These are phyloP conservation scores for Synanthedon andrenaeformis DNA, from an alignment of 2,888 invertebrate genomes.

Conservation along the genomic window DNA sequence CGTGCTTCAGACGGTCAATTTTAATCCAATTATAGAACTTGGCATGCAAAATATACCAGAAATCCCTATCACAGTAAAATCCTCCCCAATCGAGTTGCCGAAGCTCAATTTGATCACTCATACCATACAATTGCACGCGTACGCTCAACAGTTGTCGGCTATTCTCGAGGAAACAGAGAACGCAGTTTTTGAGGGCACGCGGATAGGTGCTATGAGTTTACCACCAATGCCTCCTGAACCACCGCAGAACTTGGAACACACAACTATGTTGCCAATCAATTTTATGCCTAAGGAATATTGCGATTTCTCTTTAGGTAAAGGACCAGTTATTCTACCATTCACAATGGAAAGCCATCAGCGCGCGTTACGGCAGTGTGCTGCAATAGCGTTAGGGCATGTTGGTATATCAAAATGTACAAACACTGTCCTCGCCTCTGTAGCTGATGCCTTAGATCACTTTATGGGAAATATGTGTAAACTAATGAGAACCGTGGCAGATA, in stretches of 20 bases:
- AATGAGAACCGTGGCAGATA: slow-evolving; percentile 48
- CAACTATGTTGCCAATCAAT: slow-evolving; percentile 42
- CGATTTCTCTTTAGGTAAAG: slow-evolving; percentile 56
- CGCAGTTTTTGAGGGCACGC: slow-evolving; percentile 39
- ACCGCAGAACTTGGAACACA: slow-evolving; percentile 37
- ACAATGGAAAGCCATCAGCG: slow-evolving; percentile 59
- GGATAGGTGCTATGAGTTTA: slow-evolving; percentile 39
- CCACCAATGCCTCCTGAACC: slow-evolving; percentile 47
- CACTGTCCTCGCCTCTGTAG: slow-evolving; percentile 43
- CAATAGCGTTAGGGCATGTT: slow-evolving; percentile 54
- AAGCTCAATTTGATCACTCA: slow-evolving; percentile 56
- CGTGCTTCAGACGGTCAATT: slow-evolving; percentile 53
- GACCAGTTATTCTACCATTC: slow-evolving; percentile 48
- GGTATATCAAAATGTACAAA: slow-evolving; percentile 50
- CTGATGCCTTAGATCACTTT: slow-evolving; percentile 52
- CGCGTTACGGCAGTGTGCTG: slow-evolving; percentile 54
- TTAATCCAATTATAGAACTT: slow-evolving; percentile 61
- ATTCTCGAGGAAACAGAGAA: slow-evolving; percentile 48
- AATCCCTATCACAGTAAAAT: slow-evolving; percentile 57
- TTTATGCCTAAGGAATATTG: slow-evolving; percentile 54
- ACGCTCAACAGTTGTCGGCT: slow-evolving; percentile 39
- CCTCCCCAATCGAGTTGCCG: slow-evolving; percentile 56
- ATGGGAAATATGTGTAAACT: slow-evolving; percentile 57
- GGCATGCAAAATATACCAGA: slow-evolving; percentile 66
- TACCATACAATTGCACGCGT: slow-evolving; percentile 54